phyloP scores from a whole-genome alignment of 2,888 invertebrate species.

The Seladonia tumulorum region DNA sequence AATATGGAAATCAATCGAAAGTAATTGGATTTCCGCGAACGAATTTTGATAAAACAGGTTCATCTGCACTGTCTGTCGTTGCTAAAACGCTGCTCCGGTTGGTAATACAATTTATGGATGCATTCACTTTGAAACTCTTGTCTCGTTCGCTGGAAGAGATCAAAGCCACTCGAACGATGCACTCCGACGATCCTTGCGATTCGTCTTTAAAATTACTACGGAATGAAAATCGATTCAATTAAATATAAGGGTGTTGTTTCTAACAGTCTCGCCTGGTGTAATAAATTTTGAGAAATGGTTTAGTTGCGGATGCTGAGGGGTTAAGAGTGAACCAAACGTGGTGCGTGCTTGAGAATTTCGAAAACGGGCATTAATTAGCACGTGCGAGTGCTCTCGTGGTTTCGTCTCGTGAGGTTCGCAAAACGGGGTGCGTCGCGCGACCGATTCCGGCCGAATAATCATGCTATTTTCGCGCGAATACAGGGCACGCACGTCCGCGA shows the following conservation, averaged over 20 bases:
- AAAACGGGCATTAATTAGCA: slow-evolving; percentile 35
- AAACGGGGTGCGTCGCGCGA: slow-evolving; percentile 34
- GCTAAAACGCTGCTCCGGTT: not conserved
- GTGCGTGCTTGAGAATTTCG: not conserved
- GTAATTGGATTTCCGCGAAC: not conserved
- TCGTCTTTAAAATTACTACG: not conserved
- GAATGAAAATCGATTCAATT: not conserved
- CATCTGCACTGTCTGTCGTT: not conserved
- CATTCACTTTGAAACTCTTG: not conserved
- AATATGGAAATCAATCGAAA: not conserved
- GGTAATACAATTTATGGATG: not conserved
- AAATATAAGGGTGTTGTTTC: not conserved
- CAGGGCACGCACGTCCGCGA: slow-evolving; percentile 44
- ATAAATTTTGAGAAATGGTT: no score
- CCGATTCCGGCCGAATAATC: slow-evolving; percentile 55
- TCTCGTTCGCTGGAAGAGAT: not conserved
- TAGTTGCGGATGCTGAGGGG: not conserved
- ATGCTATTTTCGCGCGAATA: slow-evolving; percentile 56
- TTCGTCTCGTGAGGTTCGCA: slow-evolving; percentile 40
- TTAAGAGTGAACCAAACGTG: no score
- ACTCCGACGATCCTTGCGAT: not conserved
- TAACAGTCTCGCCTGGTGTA: no score
- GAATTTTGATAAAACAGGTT: not conserved
- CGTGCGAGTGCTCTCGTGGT: slow-evolving; percentile 45
- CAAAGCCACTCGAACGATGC: not conserved